Evolutionary conservation across 1,140 invertebrate genomes (phyloP), one percentile per base, ranked within the genome.

Genomic region (Whitmania pigra): DNA sequence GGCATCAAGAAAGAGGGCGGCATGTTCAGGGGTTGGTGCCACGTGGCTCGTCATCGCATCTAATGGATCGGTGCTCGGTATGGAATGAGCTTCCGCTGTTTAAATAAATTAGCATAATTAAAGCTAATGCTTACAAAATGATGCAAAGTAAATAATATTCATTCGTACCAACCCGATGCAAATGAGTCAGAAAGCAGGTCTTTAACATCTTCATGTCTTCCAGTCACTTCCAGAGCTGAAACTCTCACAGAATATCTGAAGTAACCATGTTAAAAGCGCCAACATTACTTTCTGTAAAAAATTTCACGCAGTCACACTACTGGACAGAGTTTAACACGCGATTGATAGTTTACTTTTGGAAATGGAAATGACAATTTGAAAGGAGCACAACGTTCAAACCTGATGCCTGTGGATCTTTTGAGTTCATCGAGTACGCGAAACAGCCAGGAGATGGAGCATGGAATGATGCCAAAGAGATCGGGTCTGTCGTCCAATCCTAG

Each of bases 391-490:
- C 43, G 13, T 49, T 13, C 43, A 49, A 82, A 82, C 49, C 81
- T 67, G 0, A 92, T 90, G 2, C 92, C 92, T 57, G 91, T 93
- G 81, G 91, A 91, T 78, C 93, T 90, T 74, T 91, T 88, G 78
- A 93, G 90, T 81, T 96, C 93, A 73, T 91, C 88, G 75, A 97
- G 94, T 31, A 92, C 89, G 43, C 89, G 87, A 83, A 93, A 97
- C 53, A 97, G 86, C 93, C 94, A 96, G 22, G 92, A 87, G 74
- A 97, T 94, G 71, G 93, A 92, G 78, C 90, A 91, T 0, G 93
- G 93, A 66, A 94, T 90, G 13, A 92, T 87, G 13, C 93, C 93
- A 43, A 94, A 81, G 9, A 88, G 88, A 74, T 88, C 87, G 1
- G 87, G 81, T 11, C 87, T 87, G 40, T 89, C 87, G 69, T 90